Evolutionary conservation across 2,797 vertebrate genomes (phyloP).

Genomic region (Coccyzus lansbergi): DNA sequence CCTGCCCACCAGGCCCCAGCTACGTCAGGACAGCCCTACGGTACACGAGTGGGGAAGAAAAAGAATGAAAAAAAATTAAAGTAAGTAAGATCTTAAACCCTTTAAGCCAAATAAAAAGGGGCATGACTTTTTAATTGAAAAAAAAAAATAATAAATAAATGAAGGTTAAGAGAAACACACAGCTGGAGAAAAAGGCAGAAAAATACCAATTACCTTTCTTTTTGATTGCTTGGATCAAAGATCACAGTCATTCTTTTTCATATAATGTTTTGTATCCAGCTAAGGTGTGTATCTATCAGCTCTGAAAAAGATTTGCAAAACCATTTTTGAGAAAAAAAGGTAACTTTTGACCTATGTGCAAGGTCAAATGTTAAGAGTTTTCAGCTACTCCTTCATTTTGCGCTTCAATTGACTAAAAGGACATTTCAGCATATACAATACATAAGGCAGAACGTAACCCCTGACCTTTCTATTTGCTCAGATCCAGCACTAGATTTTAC

Average conservation of each 20-base stretch:
- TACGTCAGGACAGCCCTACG: not conserved
- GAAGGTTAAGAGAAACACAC: constrained; percentile 75
- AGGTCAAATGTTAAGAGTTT: constrained; percentile 58
- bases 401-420: constrained; percentile 22
- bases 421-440: constrained; percentile 54
- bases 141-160: constrained; percentile 27
- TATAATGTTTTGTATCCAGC: constrained; percentile 90
- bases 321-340: constrained; percentile 84
- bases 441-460: constrained; percentile 20
- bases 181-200: constrained; percentile 82
- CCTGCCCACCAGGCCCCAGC: constrained; percentile 7
- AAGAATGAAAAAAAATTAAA: constrained; percentile 2
- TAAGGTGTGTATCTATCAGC: constrained; percentile 89
- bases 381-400: constrained; percentile 28
- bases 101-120: constrained; percentile 64
- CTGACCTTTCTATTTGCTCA: constrained; percentile 31
- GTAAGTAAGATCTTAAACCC: constrained; percentile 10
- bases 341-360: constrained; percentile 72
- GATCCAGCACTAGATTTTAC: not conserved
- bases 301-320: constrained; percentile 89
- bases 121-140: constrained; percentile 29
- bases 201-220: constrained; percentile 83
- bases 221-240: constrained; percentile 85
- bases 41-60: constrained; percentile 11
- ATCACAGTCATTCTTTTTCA: constrained; percentile 85